A percentile compares a stretch with the other conserved stretches of the same genome.
Evolutionary conservation across 2,797 vertebrate genomes (phyloP).

Genomic region (Crocodylus rhombifer): DNA sequence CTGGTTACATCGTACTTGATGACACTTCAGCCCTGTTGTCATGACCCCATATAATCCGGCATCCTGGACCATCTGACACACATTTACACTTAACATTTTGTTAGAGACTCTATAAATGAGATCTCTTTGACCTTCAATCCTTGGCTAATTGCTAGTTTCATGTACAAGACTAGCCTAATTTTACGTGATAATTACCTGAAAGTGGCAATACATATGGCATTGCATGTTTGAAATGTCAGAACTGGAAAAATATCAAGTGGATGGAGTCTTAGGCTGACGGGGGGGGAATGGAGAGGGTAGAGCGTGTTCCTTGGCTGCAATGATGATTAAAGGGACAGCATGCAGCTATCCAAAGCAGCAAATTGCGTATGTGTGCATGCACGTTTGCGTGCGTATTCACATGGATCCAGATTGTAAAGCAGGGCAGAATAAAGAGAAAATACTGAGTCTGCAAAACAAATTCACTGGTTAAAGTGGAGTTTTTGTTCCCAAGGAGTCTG

Average conservation of each 20-base stretch:
- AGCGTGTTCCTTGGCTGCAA: constrained; percentile 59
- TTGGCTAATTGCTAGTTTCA: constrained; percentile 86
- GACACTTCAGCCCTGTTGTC: constrained; percentile 80
- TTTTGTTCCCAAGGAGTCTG: neutral
- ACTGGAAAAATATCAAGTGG: constrained; percentile 79
- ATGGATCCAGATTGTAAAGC: neutral
- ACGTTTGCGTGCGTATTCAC: neutral
- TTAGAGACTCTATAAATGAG: constrained; percentile 86
- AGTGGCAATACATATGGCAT: constrained; percentile 82
- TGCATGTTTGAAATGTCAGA: constrained; percentile 84
- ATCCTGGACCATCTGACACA: constrained; percentile 94
- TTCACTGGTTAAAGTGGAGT: rapidly evolving
- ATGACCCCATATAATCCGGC: constrained; percentile 86
- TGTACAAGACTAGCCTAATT: constrained; percentile 86
- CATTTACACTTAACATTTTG: constrained; percentile 95
- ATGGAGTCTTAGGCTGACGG: constrained; percentile 57
- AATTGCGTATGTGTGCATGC: constrained; percentile 29
- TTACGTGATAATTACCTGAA: constrained; percentile 87
- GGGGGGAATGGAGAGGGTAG: constrained; percentile 51
- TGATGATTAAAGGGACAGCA: constrained; percentile 35
- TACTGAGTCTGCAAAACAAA: neutral
- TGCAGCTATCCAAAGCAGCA: constrained; percentile 38
- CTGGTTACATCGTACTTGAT: constrained; percentile 72
- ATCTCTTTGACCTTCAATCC: constrained; percentile 87
- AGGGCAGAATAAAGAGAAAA: neutral